These are phyloP conservation scores for Epirrhoe tristata DNA, from an alignment of 2,888 invertebrate species.

Conservation along the genomic window DNA sequence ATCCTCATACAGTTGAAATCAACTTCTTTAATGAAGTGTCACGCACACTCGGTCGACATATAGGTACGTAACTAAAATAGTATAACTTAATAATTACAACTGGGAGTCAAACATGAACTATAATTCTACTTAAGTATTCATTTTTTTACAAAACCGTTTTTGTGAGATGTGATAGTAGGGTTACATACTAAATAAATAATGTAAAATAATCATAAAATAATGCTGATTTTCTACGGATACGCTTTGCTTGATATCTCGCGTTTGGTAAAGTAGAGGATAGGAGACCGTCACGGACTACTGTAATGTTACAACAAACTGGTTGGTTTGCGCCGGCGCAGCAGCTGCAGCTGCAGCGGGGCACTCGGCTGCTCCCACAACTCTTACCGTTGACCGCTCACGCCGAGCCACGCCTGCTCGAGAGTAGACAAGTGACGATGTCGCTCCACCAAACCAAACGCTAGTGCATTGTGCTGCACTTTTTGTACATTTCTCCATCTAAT, in stretches of 20 bases:
- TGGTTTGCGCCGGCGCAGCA: not conserved
- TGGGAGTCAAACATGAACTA: slow-evolving; percentile 16
- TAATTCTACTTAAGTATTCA: slow-evolving; percentile 37
- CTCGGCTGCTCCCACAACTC: not conserved
- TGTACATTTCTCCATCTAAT: not conserved
- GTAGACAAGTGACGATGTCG: not conserved
- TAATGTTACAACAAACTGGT: not conserved
- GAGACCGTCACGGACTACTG: slow-evolving; percentile 11
- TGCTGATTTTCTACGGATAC: slow-evolving; percentile 59
- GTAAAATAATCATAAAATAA: slow-evolving; percentile 54
- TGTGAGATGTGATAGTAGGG: slow-evolving; percentile 74
- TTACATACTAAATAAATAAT: slow-evolving; percentile 51
- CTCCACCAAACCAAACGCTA: not conserved
- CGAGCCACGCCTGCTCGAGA: too few relatives aligned
- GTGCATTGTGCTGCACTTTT: not conserved
- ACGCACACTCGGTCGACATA: slow-evolving; percentile 10
- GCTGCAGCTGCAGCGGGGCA: not conserved
- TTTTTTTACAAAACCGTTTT: slow-evolving; percentile 54
- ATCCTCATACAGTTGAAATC: not conserved
- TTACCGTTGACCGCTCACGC: not conserved
- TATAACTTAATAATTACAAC: not conserved
- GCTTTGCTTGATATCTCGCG: slow-evolving; percentile 55
- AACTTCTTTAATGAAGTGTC: slow-evolving; percentile 10
- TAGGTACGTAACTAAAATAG: slow-evolving; percentile 3
- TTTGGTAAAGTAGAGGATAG: slow-evolving; percentile 17